Base-by-base conservation (phyloP, 2,888 invertebrate genomes). In the Melolontha melolontha region DNA sequence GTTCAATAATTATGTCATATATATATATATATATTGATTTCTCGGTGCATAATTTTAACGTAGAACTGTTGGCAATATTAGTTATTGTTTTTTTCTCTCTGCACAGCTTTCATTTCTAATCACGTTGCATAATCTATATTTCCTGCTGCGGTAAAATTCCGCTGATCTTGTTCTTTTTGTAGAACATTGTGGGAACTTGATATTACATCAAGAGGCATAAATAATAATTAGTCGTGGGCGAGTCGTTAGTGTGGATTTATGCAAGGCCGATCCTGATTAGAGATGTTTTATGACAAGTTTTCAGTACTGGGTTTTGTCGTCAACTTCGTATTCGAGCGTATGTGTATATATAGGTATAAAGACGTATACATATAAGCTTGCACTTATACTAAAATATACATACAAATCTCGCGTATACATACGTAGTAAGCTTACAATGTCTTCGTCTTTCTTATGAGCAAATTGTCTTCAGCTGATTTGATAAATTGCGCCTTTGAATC, bases 161-260 rank as follows among this genome's bases (percentile, higher is more conserved):
- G 49, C 42, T 50, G 47, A 39, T 50, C 41, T 55, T 59, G 55
- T 29, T 29, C 29, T 34, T 66, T 66, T 66, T 17, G 63, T 47
- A 55, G 47, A 39, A 57, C 55, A 66, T 64, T 71, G 71, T 71
- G 71, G 66, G 69, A 71, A 71, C 69, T 17, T 40, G 55, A 51
- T 64, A 68, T 68, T 54, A 50, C 65, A 57, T 55, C 50, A 62
- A 59, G 52, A 64, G 51, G 51, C 67, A 71, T 71, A 71, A 71
- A 71, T 71, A 71, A 69, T 69, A 71, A 69, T 71, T 71, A 69
- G 71, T 71, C 64, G 71, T 71, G 65, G 71, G 71, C 71, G 71
- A 69, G 68, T 69, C 62, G 71, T 69, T 71, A 69, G 71, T 62
- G 40, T 63, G 51, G 66, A 71, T 69, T 69, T 71, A 69, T 71